phyloP scores from a whole-genome alignment of 2,113 vertebrate species.

The Budorcas taxicolor region DNA sequence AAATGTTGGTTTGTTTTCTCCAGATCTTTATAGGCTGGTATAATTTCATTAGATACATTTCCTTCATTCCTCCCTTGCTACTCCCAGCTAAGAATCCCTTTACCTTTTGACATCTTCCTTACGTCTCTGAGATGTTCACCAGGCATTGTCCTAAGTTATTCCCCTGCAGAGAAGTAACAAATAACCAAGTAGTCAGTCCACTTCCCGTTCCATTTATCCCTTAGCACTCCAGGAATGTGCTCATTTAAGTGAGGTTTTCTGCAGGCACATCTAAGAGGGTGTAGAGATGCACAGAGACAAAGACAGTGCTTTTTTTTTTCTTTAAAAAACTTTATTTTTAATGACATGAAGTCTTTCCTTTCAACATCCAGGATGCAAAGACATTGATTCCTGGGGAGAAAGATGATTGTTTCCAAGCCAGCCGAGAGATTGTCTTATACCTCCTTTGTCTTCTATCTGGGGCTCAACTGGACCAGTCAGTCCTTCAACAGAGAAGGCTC shows the following conservation, averaged over 20 bases:
- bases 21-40: not conserved
- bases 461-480: not conserved
- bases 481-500: not conserved
- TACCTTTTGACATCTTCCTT: not conserved
- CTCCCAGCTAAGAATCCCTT: not conserved
- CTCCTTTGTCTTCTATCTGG: slow-evolving; percentile 15
- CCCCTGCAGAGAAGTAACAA: not conserved
- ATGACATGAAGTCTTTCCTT: slow-evolving; percentile 31
- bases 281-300: not conserved
- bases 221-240: not conserved
- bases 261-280: not conserved
- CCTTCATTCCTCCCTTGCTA: not conserved
- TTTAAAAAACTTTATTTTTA: slow-evolving; percentile 16
- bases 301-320: not conserved
- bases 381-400: slow-evolving; percentile 28
- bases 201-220: not conserved
- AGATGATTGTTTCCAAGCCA: not conserved
- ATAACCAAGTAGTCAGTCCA: not conserved
- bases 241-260: slow-evolving; percentile 21
- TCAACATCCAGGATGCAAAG: slow-evolving; percentile 36
- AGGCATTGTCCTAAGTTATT: not conserved
- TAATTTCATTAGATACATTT: slow-evolving; percentile 9
- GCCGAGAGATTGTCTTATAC: not conserved
- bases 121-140: not conserved
- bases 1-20: slow-evolving; percentile 24